A percentile compares a stretch with the other conserved stretches of the same genome.
These are phyloP conservation scores for Brenthis daphne DNA, from an alignment of 2,888 invertebrate species.

Conservation along the genomic window DNA sequence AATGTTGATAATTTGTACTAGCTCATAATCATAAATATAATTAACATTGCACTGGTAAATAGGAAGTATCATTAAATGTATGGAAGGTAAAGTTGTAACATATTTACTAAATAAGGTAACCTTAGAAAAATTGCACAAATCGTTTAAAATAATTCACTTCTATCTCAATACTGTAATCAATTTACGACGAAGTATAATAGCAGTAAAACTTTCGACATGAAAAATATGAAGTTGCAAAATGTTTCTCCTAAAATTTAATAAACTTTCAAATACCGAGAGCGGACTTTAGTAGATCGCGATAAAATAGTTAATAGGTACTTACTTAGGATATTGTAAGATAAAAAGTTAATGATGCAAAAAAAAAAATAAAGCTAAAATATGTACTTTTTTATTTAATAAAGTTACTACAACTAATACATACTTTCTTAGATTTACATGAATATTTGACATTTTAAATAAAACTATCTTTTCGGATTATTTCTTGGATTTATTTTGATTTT, in stretches of 20 bases:
- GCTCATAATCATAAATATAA: too few species aligned
- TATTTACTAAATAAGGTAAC: background rate
- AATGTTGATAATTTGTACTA: too few species aligned
- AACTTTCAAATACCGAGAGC: constrained; percentile 2
- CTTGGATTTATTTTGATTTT: too few species aligned
- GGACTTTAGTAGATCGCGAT: constrained; percentile 13
- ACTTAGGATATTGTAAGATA: background rate
- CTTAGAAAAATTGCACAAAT: constrained; percentile 4
- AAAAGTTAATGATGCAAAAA: too few species aligned
- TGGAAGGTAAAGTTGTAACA: background rate
- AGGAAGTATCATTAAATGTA: too few species aligned
- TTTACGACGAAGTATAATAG: constrained; percentile 13
- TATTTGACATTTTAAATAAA: too few species aligned
- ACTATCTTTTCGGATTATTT: too few species aligned
- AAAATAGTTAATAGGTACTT: constrained; percentile 11
- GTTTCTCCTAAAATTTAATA: constrained; percentile 6
- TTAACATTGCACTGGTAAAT: too few species aligned
- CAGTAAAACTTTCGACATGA: constrained; percentile 13
- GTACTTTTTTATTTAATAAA: background rate
- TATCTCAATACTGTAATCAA: constrained; percentile 13
- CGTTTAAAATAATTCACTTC: background rate
- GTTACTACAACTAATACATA: background rate
- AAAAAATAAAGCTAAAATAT: background rate
- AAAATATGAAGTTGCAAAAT: constrained; percentile 19
- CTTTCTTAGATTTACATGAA: too few species aligned